Percentiles rank a stretch among this genome's conserved stretches.
phyloP scores from a whole-genome alignment of 2,797 vertebrate genomes.

The Etheostoma perlongum region DNA sequence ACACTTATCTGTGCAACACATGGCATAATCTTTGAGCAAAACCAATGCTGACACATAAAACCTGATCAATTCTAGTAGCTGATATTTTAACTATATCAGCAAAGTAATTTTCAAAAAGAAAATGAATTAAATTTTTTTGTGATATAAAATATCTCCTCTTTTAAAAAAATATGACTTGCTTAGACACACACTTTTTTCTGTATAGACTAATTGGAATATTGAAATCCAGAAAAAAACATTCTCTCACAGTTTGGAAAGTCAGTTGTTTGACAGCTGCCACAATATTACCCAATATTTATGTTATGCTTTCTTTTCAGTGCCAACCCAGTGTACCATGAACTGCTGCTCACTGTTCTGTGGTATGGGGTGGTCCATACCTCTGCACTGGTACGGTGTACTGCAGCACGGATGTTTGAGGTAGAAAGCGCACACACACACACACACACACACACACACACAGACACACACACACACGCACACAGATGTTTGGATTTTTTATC shows the following conservation, averaged over 20 bases:
- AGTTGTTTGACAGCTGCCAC: conserved; percentile 1
- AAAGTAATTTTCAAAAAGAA: background rate
- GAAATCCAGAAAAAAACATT: background rate
- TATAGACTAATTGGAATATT: background rate
- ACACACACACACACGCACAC: background rate
- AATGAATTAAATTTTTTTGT: background rate
- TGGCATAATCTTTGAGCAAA: too few relatives aligned
- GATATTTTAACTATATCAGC: background rate
- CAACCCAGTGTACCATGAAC: conserved; percentile 97
- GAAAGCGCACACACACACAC: conserved; percentile 48
- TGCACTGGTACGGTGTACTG: conserved; percentile 96
- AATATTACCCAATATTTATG: background rate
- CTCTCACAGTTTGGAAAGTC: background rate
- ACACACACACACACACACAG: too few relatives aligned
- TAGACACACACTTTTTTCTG: background rate
- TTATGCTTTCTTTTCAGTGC: conserved; percentile 83
- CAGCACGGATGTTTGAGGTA: conserved; percentile 99
- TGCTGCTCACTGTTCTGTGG: conserved; percentile 96
- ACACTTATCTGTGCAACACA: too few relatives aligned
- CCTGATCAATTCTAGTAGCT: background rate
- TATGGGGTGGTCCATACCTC: conserved; percentile 99
- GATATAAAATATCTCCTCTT: background rate
- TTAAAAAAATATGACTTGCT: background rate
- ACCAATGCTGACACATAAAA: background rate
- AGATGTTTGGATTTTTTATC: background rate